Evolutionary conservation across 2,113 vertebrate genomes (phyloP).

Genomic region (Astur gentilis): DNA sequence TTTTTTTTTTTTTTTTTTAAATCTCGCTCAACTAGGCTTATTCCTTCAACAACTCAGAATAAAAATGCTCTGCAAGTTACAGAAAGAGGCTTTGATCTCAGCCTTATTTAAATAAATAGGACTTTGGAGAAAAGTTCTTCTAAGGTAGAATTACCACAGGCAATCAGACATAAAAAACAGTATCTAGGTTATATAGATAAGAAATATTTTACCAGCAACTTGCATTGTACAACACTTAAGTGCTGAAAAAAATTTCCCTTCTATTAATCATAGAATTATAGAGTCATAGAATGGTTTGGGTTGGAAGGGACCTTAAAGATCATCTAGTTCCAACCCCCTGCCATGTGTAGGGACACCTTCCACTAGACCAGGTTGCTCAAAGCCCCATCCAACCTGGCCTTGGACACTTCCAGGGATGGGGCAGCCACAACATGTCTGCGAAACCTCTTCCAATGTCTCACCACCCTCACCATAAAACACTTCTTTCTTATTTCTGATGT

Average conservation of each 20-base stretch:
- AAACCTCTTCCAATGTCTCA: not conserved
- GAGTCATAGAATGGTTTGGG: not conserved
- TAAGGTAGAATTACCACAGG: not conserved
- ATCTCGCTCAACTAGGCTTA: not conserved
- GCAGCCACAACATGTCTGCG: not conserved
- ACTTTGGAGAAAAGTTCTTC: not conserved
- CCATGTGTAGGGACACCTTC: not conserved
- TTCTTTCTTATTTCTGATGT: too few species aligned
- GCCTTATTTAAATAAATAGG: not conserved
- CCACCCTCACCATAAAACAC: too few species aligned
- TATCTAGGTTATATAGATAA: not conserved
- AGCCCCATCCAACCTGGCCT: not conserved
- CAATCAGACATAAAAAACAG: not conserved
- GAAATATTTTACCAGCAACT: not conserved
- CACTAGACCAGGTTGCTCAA: not conserved
- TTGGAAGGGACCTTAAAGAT: not conserved
- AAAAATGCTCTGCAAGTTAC: not conserved
- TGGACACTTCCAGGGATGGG: not conserved
- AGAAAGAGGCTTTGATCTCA: not conserved
- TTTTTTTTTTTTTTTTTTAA: not conserved
- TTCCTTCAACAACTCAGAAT: not conserved
- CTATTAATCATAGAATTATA: not conserved
- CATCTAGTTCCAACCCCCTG: not conserved
- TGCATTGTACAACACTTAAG: not conserved
- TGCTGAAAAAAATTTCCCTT: not conserved